Evolutionary conservation across 1,140 invertebrate species (phyloP), one percentile per base, ranked within the genome.

Genomic region (Drosophila bifasciata): DNA sequence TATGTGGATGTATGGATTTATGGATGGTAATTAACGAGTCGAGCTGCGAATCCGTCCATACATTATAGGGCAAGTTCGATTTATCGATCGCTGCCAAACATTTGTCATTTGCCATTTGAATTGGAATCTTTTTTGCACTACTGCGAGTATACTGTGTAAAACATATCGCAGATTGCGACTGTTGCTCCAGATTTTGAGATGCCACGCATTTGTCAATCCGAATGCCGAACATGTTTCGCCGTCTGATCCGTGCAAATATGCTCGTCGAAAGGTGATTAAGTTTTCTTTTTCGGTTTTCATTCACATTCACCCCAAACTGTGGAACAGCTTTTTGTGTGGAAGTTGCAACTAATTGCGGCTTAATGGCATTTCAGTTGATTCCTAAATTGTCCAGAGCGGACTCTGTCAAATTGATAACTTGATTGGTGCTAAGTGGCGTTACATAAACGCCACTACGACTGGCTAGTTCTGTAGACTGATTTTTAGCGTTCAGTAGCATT

Each of bases 141-240:
- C 15, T 13, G 11, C 32, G 32, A 5, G 32, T 36, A 1, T 5
- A 13, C 3, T 36, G 3, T 36, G 13, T 36, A 36, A 36, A 5
- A 36, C 39, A 39, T 43, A 46, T 44, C 41, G 9, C 39, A 63
- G 51, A 53, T 40, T 72, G 75, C 75, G 67, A n/a, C n/a, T n/a
- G 46, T 50, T 84, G 79, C 75, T 83, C 79, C 45, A 83, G 51
- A 79, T 80, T 80, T 79, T 69, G 43, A 74, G 79, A 84, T 84
- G 79, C 79, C 71, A 61, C 79, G 56, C 75, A 84, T 84, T 81
- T 81, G 79, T 84, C 68, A 81, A 81, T 78, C 79, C 79, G 69
- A 80, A 81, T 83, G 68, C 79, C 79, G 59, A 84, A 75, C 79
- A 81, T 77, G 79, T 80, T 83, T 77, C 23, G 44, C 48, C 77